Conservation (phyloP, 1,140 invertebrate genomes). For the Microvelia longipes region DNA sequence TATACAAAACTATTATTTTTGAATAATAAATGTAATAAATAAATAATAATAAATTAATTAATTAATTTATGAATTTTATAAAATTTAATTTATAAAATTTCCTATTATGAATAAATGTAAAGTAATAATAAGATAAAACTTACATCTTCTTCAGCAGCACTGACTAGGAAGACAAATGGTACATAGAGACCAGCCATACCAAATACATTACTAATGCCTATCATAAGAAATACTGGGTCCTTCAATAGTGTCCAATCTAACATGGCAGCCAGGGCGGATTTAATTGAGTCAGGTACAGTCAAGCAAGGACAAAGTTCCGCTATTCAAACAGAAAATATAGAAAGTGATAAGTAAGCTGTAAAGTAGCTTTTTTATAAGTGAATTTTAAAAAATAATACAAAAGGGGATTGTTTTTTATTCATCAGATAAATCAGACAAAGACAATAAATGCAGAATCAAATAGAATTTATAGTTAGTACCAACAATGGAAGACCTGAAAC, state of each 20-base stretch:
- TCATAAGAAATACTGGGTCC: slow-evolving; percentile 79
- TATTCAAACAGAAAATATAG: slow-evolving; percentile 16
- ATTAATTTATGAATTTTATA: no score
- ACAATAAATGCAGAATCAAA: neutral
- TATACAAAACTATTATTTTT: no score
- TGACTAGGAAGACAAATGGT: slow-evolving; percentile 85
- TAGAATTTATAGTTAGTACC: no score
- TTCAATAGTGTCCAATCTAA: slow-evolving; percentile 79
- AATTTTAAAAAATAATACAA: neutral
- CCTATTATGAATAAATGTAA: no score
- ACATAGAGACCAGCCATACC: slow-evolving; percentile 89
- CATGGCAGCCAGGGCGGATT: slow-evolving; percentile 73
- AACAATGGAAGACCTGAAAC: no score
- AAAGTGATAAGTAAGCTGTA: neutral
- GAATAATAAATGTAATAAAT: no score
- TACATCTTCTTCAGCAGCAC: slow-evolving; percentile 55
- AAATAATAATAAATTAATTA: no score
- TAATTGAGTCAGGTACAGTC: slow-evolving; percentile 60
- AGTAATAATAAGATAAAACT: no score
- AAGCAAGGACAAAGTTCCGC: slow-evolving; percentile 57
- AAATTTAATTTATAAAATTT: no score
- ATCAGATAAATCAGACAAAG: no score
- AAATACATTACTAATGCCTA: slow-evolving; percentile 87
- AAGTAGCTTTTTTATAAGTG: neutral
- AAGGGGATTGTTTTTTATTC: no score